phyloP scores from a whole-genome alignment of 2,888 invertebrate genomes.

The Lasioglossum zephyrum region DNA sequence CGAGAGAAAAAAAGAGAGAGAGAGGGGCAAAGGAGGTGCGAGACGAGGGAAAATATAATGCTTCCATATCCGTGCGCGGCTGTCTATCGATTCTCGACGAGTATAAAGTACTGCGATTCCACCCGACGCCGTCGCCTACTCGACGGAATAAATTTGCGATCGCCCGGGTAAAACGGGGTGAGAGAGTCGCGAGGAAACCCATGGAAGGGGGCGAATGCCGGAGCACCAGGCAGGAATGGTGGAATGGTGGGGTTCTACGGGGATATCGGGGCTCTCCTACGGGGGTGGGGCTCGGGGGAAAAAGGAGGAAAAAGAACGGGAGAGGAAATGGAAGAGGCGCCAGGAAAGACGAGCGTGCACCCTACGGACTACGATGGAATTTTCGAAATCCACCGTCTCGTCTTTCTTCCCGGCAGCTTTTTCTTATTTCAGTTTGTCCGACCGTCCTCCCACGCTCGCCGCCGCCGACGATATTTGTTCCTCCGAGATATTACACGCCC shows the following conservation, averaged over 20 bases:
- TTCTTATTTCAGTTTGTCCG: constrained; percentile 36
- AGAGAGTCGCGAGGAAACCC: constrained; percentile 65
- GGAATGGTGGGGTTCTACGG: constrained; percentile 12
- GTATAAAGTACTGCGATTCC: constrained; percentile 81
- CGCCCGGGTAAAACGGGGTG: constrained; percentile 75
- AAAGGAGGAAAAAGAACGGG: constrained; percentile 42
- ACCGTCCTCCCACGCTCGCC: constrained; percentile 27
- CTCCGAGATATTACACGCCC: constrained; percentile 3
- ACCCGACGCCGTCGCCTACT: constrained; percentile 78
- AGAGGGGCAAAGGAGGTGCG: constrained; percentile 70
- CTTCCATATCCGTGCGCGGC: constrained; percentile 76
- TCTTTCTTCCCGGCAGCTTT: constrained; percentile 13
- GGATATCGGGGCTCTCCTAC: neutral
- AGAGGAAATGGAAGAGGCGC: constrained; percentile 69
- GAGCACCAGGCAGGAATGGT: constrained; percentile 1
- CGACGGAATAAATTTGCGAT: constrained; percentile 83
- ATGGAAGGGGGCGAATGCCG: constrained; percentile 42
- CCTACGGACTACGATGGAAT: constrained; percentile 58
- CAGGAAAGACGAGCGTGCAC: constrained; percentile 61
- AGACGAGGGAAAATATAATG: constrained; percentile 73
- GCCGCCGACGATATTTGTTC: neutral
- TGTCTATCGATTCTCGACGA: constrained; percentile 80
- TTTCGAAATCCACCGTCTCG: constrained; percentile 60
- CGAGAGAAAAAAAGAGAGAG: constrained; percentile 51
- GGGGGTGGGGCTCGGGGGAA: constrained; percentile 28